Evolutionary conservation across 1,140 invertebrate genomes (phyloP).

Genomic region (Zaprionus nigranus): DNA sequence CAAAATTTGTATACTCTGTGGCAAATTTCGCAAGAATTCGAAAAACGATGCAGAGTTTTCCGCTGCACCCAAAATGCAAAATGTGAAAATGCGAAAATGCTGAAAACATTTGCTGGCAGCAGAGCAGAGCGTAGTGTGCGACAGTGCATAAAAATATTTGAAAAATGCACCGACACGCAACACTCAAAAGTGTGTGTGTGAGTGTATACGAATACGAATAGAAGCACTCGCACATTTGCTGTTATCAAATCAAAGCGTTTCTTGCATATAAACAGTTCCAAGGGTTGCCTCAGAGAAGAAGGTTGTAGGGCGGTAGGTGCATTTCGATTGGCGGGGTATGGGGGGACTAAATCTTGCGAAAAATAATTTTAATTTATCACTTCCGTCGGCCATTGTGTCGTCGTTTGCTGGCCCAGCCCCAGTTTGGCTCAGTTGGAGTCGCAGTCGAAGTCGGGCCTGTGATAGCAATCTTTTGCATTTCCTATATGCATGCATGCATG

Average conservation of each 20-base stretch:
- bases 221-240: conserved; percentile 25
- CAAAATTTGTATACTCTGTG: conserved; percentile 27
- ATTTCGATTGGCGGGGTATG: conserved; percentile 56
- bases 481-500: conserved; percentile 80
- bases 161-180: conserved; percentile 63
- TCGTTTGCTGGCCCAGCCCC: conserved; percentile 47
- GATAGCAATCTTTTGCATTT: conserved; percentile 80
- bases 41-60: conserved; percentile 30
- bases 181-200: background rate
- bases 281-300: background rate
- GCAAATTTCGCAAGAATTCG: conserved; percentile 23
- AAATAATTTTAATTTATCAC: conserved; percentile 84
- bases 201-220: background rate
- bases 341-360: conserved; percentile 71
- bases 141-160: conserved; percentile 80
- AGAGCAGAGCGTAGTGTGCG: conserved; percentile 57
- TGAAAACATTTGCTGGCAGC: background rate
- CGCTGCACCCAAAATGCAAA: conserved; percentile 42
- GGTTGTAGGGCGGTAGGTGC: background rate
- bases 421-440: conserved; percentile 5
- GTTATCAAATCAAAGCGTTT: conserved; percentile 78
- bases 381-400: conserved; percentile 81
- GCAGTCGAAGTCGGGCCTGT: conserved; percentile 19
- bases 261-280: conserved; percentile 30
- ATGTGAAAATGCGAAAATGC: conserved; percentile 50